Conservation (phyloP, 2,113 vertebrate genomes). For the Coptodon bakossiorum region DNA sequence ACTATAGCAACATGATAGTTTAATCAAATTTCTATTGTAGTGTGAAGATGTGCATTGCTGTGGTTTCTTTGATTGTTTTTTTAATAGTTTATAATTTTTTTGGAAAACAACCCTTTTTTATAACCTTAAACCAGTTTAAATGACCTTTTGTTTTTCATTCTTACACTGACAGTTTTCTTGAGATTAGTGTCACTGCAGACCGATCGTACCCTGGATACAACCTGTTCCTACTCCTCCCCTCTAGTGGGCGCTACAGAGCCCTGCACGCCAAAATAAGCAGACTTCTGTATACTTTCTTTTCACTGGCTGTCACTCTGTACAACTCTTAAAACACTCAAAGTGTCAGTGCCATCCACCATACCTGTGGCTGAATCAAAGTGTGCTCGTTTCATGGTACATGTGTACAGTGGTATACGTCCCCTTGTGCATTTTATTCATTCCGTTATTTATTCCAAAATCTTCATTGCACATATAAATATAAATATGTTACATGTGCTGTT, state of each 20-base stretch:
- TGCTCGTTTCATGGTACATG: too few species aligned
- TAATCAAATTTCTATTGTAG: neutral
- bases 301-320: too few species aligned
- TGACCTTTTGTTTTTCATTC: fast-evolving
- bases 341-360: too few species aligned
- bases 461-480: neutral
- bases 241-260: neutral
- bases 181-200: neutral
- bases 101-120: fast-evolving
- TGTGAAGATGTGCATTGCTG: neutral
- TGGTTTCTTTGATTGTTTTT: neutral
- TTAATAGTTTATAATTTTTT: neutral
- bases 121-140: neutral
- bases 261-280: neutral
- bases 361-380: too few species aligned
- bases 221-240: neutral
- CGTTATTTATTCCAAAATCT: neutral
- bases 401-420: too few species aligned
- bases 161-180: neutral
- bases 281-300: neutral
- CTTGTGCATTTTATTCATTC: too few species aligned
- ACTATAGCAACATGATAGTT: neutral
- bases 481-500: neutral
- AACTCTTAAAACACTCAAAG: too few species aligned
- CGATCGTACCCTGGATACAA: neutral